phyloP scores from a whole-genome alignment of 2,113 vertebrate species.

The Colossoma macropomum region DNA sequence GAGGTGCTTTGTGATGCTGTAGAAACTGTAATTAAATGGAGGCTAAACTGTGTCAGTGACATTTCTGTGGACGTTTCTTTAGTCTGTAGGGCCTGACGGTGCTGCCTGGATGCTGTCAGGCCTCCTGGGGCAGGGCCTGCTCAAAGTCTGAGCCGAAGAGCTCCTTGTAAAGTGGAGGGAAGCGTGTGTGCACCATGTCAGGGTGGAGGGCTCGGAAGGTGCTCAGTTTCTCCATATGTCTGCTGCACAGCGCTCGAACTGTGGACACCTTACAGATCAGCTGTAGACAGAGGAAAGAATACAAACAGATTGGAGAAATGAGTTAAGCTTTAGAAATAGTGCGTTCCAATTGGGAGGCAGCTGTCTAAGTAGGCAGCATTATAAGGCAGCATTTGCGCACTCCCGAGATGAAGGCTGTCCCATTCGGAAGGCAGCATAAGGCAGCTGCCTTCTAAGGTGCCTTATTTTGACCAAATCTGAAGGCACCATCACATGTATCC shows the following conservation, averaged over 20 bases:
- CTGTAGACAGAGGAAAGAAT: neutral
- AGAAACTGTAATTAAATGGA: conserved; percentile 23
- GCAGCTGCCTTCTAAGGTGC: too few relatives aligned
- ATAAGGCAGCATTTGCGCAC: too few relatives aligned
- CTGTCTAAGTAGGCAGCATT: too few relatives aligned
- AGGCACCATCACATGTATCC: too few relatives aligned
- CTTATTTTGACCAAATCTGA: too few relatives aligned
- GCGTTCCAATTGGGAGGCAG: too few relatives aligned
- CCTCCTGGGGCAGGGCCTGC: conserved; percentile 84
- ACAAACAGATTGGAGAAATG: neutral
- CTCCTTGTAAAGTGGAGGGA: conserved; percentile 95
- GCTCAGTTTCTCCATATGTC: conserved; percentile 91
- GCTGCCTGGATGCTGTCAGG: conserved; percentile 68
- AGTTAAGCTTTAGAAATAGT: too few relatives aligned
- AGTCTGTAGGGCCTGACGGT: neutral
- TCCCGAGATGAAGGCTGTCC: too few relatives aligned
- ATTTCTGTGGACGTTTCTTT: conserved; percentile 4
- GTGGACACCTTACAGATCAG: conserved; percentile 82
- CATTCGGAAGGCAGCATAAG: too few relatives aligned
- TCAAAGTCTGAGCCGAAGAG: conserved; percentile 92
- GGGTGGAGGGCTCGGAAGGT: conserved; percentile 92
- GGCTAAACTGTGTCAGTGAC: neutral
- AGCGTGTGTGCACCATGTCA: conserved; percentile 89
- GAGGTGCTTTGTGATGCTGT: conserved; percentile 41
- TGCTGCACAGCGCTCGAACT: conserved; percentile 88